Evolutionary conservation across 2,888 invertebrate species (phyloP).

Genomic region (Tenthredo amoena): DNA sequence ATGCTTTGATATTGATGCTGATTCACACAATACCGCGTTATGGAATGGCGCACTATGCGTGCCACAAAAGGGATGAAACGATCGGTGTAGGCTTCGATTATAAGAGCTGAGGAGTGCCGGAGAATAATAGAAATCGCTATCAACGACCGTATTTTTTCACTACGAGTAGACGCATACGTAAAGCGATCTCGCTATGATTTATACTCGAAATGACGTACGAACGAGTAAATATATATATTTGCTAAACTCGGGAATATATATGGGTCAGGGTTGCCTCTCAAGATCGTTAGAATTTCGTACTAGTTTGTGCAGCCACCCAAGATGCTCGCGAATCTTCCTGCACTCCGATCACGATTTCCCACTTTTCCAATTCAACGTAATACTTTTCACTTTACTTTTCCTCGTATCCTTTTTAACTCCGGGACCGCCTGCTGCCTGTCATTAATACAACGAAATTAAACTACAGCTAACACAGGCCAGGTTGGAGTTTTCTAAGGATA

Average conservation of each 20-base stretch:
- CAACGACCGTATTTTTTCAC: not conserved
- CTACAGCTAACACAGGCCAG: not conserved
- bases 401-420: not conserved
- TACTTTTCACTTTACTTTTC: not conserved
- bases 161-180: not conserved
- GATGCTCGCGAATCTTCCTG: not conserved
- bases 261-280: not conserved
- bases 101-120: not conserved
- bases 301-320: constrained; percentile 11
- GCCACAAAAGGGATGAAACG: not conserved
- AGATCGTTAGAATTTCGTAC: constrained; percentile 18
- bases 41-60: not conserved
- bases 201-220: not conserved
- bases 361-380: constrained; percentile 6
- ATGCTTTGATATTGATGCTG: not conserved
- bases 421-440: not conserved
- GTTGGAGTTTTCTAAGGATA: not conserved
- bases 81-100: not conserved
- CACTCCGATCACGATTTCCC: constrained; percentile 30
- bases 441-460: constrained; percentile 19
- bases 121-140: constrained; percentile 4
- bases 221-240: not conserved
- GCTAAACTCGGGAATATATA: constrained; percentile 12
- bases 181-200: not conserved
- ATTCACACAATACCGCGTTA: constrained; percentile 1